A percentile compares a stretch with the other conserved stretches of the same genome.
Evolutionary conservation across 2,797 vertebrate species (phyloP).

Genomic region (Graptemys geographica): DNA sequence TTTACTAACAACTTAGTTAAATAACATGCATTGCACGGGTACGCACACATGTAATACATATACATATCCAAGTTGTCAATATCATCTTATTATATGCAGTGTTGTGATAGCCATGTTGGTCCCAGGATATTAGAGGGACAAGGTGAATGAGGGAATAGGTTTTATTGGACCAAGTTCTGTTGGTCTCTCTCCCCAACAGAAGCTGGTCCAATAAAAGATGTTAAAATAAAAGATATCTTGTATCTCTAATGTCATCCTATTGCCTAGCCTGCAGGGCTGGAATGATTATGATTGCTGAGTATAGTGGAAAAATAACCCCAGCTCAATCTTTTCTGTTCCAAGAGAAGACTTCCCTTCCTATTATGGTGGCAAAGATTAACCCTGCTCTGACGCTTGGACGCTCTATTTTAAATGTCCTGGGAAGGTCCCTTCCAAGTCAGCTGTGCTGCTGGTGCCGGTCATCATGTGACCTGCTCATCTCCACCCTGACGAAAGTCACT

Average conservation of each 20-base stretch:
- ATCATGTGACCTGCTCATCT: not conserved
- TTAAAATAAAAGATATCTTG: not conserved
- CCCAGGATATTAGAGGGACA: not conserved
- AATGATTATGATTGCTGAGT: constrained; percentile 5
- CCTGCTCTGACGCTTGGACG: not conserved
- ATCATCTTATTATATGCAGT: not conserved
- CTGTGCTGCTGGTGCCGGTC: constrained; percentile 8
- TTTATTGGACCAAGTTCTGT: not conserved
- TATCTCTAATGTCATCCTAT: not conserved
- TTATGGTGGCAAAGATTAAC: constrained; percentile 30
- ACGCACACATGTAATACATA: constrained; percentile 43
- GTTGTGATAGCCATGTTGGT: not conserved
- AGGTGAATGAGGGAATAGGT: not conserved
- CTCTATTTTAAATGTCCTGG: constrained; percentile 34
- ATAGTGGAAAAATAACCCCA: not conserved
- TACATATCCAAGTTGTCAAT: rapidly evolving
- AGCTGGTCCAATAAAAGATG: not conserved
- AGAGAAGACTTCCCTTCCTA: constrained; percentile 11
- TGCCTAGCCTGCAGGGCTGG: not conserved
- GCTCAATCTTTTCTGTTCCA: not conserved
- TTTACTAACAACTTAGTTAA: constrained; percentile 50
- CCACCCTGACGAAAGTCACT: not conserved
- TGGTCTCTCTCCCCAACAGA: not conserved
- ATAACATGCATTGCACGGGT: constrained; percentile 42
- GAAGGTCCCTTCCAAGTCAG: not conserved